Percentiles rank a stretch among this genome's conserved stretches.
These are phyloP conservation scores for Peromyscus nudipes DNA, from an alignment of 2,797 vertebrate species.

Conservation along the genomic window DNA sequence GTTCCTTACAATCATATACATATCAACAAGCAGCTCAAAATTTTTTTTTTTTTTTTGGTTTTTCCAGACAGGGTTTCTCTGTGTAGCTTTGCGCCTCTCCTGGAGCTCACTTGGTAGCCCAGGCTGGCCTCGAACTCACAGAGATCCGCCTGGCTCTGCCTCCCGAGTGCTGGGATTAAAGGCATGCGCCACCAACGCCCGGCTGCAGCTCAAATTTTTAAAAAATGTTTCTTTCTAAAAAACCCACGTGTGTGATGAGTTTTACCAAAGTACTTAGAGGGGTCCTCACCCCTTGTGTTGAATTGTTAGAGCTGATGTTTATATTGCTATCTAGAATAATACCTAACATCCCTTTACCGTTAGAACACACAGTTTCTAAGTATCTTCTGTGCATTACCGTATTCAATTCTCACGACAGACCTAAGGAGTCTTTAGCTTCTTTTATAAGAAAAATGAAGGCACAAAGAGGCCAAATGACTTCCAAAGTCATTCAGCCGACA, in stretches of 20 bases:
- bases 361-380: slow-evolving; percentile 26
- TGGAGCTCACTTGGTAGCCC: too few relatives aligned
- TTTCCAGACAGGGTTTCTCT: too few relatives aligned
- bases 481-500: background rate
- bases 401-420: background rate
- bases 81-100: too few relatives aligned
- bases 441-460: background rate
- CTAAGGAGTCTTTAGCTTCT: background rate
- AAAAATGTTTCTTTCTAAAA: slow-evolving; percentile 20
- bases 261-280: background rate
- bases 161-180: too few relatives aligned
- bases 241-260: background rate
- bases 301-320: background rate
- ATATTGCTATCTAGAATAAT: background rate
- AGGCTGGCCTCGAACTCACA: too few relatives aligned
- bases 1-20: background rate
- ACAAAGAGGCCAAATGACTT: background rate
- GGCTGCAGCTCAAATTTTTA: too few relatives aligned
- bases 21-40: slow-evolving; percentile 45
- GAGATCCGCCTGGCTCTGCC: too few relatives aligned
- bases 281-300: background rate
- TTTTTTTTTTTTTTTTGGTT: too few relatives aligned
- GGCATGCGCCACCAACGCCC: too few relatives aligned
- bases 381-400: background rate
- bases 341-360: background rate